These are phyloP conservation scores for Rhynchonycteris naso DNA, from an alignment of 2,797 vertebrate species.

Conservation along the genomic window DNA sequence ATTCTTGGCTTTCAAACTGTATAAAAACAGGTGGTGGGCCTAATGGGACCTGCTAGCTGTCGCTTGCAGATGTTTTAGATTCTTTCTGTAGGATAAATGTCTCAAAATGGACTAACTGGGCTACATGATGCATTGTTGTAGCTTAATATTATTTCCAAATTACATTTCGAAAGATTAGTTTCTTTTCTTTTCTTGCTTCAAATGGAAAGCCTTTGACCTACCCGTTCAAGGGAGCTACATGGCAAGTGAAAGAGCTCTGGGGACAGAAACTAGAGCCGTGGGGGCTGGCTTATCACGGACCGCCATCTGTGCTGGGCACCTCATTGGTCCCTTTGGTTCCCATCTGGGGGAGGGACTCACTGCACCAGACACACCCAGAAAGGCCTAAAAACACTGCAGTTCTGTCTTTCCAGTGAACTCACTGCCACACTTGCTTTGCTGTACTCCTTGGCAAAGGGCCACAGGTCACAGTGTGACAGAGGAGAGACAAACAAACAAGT, in stretches of 20 bases:
- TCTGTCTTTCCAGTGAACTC: background rate
- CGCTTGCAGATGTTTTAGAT: background rate
- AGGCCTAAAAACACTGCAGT: background rate
- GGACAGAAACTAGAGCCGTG: background rate
- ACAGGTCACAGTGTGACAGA: background rate
- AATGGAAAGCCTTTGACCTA: background rate
- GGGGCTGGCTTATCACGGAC: background rate
- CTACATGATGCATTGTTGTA: background rate
- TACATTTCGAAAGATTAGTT: background rate
- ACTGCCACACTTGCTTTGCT: background rate
- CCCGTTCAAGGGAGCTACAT: background rate
- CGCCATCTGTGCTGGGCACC: background rate
- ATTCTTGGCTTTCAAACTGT: background rate
- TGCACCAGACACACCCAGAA: background rate
- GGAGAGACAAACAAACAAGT: background rate
- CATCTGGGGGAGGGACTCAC: background rate
- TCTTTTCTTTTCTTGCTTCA: background rate
- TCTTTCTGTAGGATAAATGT: background rate
- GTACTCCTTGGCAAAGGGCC: background rate
- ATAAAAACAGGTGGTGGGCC: background rate
- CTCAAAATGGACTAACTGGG: constrained; percentile 4
- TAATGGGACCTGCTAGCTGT: background rate
- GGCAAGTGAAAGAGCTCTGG: background rate
- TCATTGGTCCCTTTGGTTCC: background rate
- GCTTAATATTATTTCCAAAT: constrained; percentile 18